A percentile compares a stretch with the other conserved stretches of the same genome.
Evolutionary conservation across 2,113 vertebrate species (phyloP).

Genomic region (Ptilorrhoa leucosticta): DNA sequence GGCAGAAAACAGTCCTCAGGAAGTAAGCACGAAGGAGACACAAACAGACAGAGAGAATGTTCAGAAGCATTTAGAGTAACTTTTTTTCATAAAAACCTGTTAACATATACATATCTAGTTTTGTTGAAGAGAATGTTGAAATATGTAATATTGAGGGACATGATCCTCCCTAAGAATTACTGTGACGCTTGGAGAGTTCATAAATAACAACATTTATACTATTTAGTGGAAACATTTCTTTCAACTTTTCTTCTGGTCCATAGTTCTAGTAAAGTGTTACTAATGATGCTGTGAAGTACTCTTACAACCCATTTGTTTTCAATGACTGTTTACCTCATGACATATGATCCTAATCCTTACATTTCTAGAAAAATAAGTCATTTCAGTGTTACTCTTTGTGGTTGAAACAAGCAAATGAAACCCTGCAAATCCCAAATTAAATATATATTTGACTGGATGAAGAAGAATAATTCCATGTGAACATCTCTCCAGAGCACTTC

Average conservation of each 20-base stretch:
- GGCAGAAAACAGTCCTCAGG: background rate
- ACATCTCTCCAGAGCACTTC: background rate
- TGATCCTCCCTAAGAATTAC: background rate
- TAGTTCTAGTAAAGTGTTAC: constrained; percentile 5
- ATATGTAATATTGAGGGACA: background rate
- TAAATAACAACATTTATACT: constrained; percentile 19
- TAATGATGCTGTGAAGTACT: background rate
- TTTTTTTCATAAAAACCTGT: background rate
- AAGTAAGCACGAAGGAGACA: background rate
- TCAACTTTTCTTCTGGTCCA: constrained; percentile 9
- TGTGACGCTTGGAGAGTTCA: background rate
- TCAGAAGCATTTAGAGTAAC: background rate
- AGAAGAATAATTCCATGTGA: background rate
- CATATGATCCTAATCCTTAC: background rate
- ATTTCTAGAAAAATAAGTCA: constrained; percentile 19
- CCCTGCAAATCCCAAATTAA: background rate
- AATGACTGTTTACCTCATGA: background rate
- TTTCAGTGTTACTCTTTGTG: background rate
- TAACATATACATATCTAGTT: background rate
- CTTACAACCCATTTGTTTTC: background rate
- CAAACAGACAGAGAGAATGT: background rate
- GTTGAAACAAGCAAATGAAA: background rate
- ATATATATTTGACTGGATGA: background rate
- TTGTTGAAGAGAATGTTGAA: background rate
- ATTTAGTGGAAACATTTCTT: constrained; percentile 23